phyloP scores from a whole-genome alignment of 2,888 invertebrate species.

The Pogonocherus hispidulus region DNA sequence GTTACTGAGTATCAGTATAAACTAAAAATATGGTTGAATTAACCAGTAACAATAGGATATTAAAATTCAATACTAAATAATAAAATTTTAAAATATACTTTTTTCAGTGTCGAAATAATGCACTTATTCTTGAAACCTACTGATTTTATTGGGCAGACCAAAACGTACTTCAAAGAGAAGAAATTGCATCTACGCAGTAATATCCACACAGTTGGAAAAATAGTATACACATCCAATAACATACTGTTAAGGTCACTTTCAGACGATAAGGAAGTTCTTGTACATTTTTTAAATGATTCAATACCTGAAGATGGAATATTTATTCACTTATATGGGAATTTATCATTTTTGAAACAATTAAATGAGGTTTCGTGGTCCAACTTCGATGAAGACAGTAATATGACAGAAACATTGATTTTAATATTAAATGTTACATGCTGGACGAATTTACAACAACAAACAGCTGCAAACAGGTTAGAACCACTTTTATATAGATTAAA shows the following conservation, averaged over 20 bases:
- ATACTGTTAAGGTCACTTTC: slow-evolving; percentile 15
- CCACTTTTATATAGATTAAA: slow-evolving; percentile 15
- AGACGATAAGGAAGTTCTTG: not conserved
- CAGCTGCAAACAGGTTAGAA: slow-evolving; percentile 11
- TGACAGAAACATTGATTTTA: not conserved
- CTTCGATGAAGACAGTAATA: slow-evolving; percentile 20
- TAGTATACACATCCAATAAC: slow-evolving; percentile 17
- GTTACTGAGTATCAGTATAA: too few relatives aligned
- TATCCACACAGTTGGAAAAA: slow-evolving; percentile 28
- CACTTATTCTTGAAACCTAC: slow-evolving; percentile 2
- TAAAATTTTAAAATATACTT: not conserved
- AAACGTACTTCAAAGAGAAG: slow-evolving; percentile 3
- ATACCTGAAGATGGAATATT: slow-evolving; percentile 14
- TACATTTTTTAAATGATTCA: slow-evolving; percentile 1
- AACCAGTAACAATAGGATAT: too few relatives aligned
- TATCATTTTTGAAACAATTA: slow-evolving; percentile 6
- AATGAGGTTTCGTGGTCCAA: not conserved
- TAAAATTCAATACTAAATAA: too few relatives aligned
- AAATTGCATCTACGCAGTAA: not conserved
- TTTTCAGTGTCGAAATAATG: not conserved
- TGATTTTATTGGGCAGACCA: slow-evolving; percentile 12
- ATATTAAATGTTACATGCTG: slow-evolving; percentile 12
- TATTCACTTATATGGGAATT: slow-evolving; percentile 19
- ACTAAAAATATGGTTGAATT: too few relatives aligned
- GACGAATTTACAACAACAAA: slow-evolving; percentile 17